Evolutionary conservation across 1,140 invertebrate genomes (phyloP), one percentile per base, ranked within the genome.

Genomic region (Chlorops oryzae): DNA sequence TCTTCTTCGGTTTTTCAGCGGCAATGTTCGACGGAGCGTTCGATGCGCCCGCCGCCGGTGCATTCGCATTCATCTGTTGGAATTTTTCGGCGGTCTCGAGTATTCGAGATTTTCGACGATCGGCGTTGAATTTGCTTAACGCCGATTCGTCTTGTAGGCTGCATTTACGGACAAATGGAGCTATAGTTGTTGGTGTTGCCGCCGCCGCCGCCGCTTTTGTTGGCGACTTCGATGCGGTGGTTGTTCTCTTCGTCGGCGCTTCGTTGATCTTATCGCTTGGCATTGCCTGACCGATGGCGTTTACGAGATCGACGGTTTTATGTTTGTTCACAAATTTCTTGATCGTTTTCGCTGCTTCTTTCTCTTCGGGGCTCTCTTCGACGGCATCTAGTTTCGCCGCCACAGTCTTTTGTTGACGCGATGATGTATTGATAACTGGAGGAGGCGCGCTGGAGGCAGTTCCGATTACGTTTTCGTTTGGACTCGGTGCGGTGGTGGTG

Each of bases 11-110:
- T 65, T 88, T 88, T 24, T 84, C 70, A 17, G 57, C 59, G 12
- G 61, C 53, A n/a, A 18, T 20, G 5, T 21, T 15, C 15, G 72
- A 59, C 2, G 35, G 24, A 9, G 38, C 17, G 3, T 27, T 32
- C 27, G 7, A 7, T 9, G 7, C n/a, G 27, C 27, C 27, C n/a
- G n/a, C 27, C 7, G 27, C 23, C 62, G 56, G 20, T 68, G 63
- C 5, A 47, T 21, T 27, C 3, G 70, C 68, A 2, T 74, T 74
- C 54, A 82, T 60, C 56, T 80, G 81, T 60, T 83, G 83, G 59
- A 85, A 83, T 63, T 85, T 84, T 61, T 85, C 82, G 0, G 83
- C 82, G 3, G 82, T 80, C 61, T 85, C 84, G 48, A 85, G 82
- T 41, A 85, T 83, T 51, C 82, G 80, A 0, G 84, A 85, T 35